Evolutionary conservation across 2,113 vertebrate species (phyloP).

Genomic region (Chionodraco myersi): DNA sequence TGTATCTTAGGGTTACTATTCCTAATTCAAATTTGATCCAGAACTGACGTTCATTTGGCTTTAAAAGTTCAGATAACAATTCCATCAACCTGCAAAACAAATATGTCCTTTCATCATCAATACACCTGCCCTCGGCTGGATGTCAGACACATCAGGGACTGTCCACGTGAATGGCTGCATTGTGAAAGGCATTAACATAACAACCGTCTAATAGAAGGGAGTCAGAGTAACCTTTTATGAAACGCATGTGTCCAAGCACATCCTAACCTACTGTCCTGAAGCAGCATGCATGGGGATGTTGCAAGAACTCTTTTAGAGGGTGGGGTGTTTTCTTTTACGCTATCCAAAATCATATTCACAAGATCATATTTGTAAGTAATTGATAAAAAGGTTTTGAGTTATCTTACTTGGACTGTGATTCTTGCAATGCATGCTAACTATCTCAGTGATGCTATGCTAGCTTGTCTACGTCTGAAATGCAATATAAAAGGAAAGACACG

Average conservation of each 20-base stretch:
- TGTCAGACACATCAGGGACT: conserved; percentile 2
- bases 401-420: too few species aligned
- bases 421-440: background rate
- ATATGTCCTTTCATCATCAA: conserved; percentile 11
- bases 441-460: too few species aligned
- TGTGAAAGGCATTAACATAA: background rate
- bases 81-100: conserved; percentile 21
- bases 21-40: conserved; percentile 51
- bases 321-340: background rate
- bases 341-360: background rate
- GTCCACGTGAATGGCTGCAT: background rate
- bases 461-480: too few species aligned
- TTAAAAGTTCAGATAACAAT: conserved; percentile 50
- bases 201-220: background rate
- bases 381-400: background rate
- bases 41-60: conserved; percentile 35
- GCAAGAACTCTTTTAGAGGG: background rate
- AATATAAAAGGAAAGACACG: too few species aligned
- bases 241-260: background rate
- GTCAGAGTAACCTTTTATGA: background rate
- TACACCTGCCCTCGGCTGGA: conserved; percentile 2
- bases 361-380: too few species aligned
- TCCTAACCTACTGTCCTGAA: background rate
- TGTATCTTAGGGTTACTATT: conserved; percentile 40
- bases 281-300: background rate